These are phyloP conservation scores for Laticauda colubrina DNA, from an alignment of 2,113 vertebrate species.

Conservation along the genomic window DNA sequence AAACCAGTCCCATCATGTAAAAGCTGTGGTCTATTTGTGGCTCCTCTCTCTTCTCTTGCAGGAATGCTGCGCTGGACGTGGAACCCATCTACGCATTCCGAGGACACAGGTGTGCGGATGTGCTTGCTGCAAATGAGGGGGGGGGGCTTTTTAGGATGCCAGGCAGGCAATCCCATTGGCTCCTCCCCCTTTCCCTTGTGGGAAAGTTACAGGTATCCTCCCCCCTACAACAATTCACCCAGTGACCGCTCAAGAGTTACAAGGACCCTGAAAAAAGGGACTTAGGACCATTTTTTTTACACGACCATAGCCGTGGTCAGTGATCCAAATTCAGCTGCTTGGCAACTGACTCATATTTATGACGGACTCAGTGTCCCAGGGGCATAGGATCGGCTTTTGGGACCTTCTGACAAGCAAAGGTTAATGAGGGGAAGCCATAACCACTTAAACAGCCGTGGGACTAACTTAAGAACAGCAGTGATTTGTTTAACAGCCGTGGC, in stretches of 20 bases:
- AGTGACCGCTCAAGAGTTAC: background rate
- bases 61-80: constrained; percentile 84
- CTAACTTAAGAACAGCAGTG: no score
- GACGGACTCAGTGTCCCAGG: no score
- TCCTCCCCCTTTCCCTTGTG: background rate
- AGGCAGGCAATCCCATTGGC: background rate
- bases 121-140: background rate
- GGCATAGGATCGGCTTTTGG: no score
- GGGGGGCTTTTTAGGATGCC: background rate
- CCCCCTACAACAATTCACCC: background rate
- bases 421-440: no score
- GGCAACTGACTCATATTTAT: no score
- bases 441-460: no score
- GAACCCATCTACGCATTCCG: constrained; percentile 91
- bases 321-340: no score
- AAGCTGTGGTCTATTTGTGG: fast-evolving
- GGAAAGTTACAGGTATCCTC: background rate
- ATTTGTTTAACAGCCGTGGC: no score
- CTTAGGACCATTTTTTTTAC: background rate
- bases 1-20: background rate
- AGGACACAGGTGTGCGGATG: constrained; percentile 81
- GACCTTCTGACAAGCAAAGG: no score
- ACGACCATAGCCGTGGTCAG: no score
- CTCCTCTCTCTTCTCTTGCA: constrained; percentile 45
- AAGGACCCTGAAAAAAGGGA: background rate